A percentile compares a stretch with the other conserved stretches of the same genome.
Evolutionary conservation across 2,888 invertebrate species (phyloP).

Genomic region (Zaprionus obscuricornis): DNA sequence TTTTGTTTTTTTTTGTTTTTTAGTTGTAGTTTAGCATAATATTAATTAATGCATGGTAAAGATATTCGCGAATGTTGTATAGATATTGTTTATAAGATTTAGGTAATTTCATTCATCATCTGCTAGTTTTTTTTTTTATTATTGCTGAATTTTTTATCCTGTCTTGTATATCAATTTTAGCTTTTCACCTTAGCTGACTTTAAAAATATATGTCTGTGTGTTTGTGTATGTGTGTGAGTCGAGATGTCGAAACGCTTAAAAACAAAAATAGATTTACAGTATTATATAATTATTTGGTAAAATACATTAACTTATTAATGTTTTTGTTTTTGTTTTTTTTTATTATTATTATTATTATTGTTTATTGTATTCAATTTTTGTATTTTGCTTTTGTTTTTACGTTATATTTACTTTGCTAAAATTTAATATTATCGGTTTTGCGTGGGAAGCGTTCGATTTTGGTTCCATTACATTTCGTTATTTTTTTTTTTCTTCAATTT

Average conservation of each 20-base stretch:
- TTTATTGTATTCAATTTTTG: conserved; percentile 32
- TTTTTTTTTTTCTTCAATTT: conserved; percentile 46
- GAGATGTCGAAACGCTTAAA: conserved; percentile 34
- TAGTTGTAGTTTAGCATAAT: neutral
- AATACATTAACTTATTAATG: conserved; percentile 34
- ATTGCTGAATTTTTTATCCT: neutral
- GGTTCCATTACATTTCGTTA: conserved; percentile 80
- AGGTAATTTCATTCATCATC: too few species aligned
- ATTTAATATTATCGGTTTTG: conserved; percentile 79
- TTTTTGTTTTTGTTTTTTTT: conserved; percentile 17
- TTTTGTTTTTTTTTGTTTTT: conserved; percentile 21
- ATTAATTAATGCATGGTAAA: conserved; percentile 24
- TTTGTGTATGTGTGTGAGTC: conserved; percentile 13
- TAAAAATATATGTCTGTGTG: conserved; percentile 36
- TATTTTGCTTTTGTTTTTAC: conserved; percentile 19
- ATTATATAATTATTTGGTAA: too few species aligned
- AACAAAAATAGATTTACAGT: too few species aligned
- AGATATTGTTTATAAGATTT: conserved; percentile 38
- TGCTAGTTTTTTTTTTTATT: too few species aligned
- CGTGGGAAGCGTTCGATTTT: conserved; percentile 83
- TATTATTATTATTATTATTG: conserved; percentile 33
- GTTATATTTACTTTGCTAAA: conserved; percentile 55
- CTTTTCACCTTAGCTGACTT: conserved; percentile 45
- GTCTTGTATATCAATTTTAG: conserved; percentile 22
- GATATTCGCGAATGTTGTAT: conserved; percentile 41